Percentiles rank a stretch among this genome's conserved stretches.
Evolutionary conservation across 2,113 vertebrate species (phyloP).

Genomic region (Saiga tatarica): DNA sequence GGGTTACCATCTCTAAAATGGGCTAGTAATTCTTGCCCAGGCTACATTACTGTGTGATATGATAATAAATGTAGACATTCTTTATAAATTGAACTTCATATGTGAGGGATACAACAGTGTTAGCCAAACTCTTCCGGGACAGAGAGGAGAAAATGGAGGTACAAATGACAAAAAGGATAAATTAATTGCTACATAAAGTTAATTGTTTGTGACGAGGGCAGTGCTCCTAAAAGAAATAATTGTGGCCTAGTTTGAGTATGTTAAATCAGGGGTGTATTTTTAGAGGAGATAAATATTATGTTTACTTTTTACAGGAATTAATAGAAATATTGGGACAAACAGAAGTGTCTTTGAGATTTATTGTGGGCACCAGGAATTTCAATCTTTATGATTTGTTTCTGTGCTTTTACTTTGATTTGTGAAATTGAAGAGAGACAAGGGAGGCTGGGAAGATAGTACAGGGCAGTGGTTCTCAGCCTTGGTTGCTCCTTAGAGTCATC

Average conservation of each 20-base stretch:
- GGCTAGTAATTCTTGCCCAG: neutral
- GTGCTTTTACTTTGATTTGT: slow-evolving; percentile 31
- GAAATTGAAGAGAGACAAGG: neutral
- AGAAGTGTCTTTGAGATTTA: neutral
- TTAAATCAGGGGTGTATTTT: neutral
- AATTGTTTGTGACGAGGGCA: neutral
- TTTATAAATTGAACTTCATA: neutral
- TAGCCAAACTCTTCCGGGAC: neutral
- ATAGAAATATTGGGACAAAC: neutral
- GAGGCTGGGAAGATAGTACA: neutral
- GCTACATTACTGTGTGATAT: neutral
- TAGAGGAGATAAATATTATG: neutral
- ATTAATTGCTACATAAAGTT: neutral
- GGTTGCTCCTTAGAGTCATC: slow-evolving; percentile 3
- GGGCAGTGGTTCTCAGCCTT: neutral
- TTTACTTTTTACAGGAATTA: neutral
- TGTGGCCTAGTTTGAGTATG: neutral
- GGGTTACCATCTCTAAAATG: neutral
- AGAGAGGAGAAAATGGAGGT: neutral
- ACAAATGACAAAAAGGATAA: neutral
- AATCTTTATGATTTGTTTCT: slow-evolving; percentile 21
- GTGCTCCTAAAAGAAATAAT: neutral
- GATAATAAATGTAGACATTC: neutral
- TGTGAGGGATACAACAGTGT: neutral
- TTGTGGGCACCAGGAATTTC: neutral